phyloP scores from a whole-genome alignment of 2,888 invertebrate species.

The Lithodes maja region DNA sequence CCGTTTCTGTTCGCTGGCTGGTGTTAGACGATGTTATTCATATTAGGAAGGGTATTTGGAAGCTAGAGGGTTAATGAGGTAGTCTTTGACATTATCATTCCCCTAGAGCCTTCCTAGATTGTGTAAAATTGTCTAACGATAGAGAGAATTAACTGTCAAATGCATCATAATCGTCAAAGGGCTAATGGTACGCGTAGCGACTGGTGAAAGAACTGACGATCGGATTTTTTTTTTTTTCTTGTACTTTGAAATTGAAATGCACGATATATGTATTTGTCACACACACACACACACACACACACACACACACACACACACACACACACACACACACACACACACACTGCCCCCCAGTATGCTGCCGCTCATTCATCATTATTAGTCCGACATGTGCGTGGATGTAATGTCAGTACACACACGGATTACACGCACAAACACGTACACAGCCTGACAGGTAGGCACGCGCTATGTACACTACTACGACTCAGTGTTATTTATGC shows the following conservation, averaged over 20 bases:
- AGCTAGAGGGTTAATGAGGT: no score
- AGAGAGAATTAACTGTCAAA: neutral
- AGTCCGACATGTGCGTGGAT: conserved; percentile 8
- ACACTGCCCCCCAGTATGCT: neutral
- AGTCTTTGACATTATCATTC: no score
- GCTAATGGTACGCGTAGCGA: neutral
- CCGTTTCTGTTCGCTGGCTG: no score
- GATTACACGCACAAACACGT: conserved; percentile 30
- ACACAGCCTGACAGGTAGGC: neutral
- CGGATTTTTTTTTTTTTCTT: neutral
- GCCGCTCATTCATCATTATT: conserved; percentile 24
- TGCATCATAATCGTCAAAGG: neutral
- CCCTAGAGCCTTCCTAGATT: no score
- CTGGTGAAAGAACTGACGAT: neutral
- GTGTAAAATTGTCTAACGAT: no score
- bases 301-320: conserved; percentile 1
- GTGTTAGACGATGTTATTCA: no score
- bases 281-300: conserved; percentile 1
- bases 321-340: conserved; percentile 14
- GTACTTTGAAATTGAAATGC: neutral
- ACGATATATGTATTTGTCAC: neutral
- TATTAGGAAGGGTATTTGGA: no score
- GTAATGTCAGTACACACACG: conserved; percentile 32
- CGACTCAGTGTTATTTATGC: neutral
- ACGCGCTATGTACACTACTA: conserved; percentile 6